These are phyloP conservation scores for Drosophila neotestacea DNA, from an alignment of 2,888 invertebrate genomes.

Conservation along the genomic window DNA sequence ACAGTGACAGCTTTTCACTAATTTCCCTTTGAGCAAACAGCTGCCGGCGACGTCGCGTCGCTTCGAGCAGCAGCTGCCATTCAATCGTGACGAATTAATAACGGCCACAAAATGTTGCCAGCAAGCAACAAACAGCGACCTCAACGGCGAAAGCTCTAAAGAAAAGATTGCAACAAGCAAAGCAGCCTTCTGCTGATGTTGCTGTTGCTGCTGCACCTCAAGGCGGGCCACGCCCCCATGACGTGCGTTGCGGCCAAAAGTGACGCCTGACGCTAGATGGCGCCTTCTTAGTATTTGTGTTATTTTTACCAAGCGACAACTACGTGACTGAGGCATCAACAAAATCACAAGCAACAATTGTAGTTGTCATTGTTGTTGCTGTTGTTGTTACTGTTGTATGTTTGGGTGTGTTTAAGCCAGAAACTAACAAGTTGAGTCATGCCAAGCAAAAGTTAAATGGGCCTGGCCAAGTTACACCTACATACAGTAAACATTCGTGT, in stretches of 20 bases:
- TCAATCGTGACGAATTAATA: conserved; percentile 81
- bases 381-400: conserved; percentile 3
- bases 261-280: conserved; percentile 27
- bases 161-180: background rate
- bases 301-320: conserved; percentile 15
- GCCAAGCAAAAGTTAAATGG: conserved; percentile 31
- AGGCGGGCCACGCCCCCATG: conserved; percentile 40
- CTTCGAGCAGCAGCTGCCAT: conserved; percentile 53
- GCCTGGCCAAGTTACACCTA: conserved; percentile 43
- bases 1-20: conserved; percentile 74
- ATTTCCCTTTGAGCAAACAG: conserved; percentile 73
- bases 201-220: conserved; percentile 15
- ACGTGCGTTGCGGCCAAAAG: conserved; percentile 43
- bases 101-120: conserved; percentile 52
- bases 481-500: background rate
- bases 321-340: conserved; percentile 53
- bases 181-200: background rate
- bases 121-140: conserved; percentile 39
- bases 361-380: conserved; percentile 3
- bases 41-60: conserved; percentile 35
- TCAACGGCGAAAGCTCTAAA: conserved; percentile 63
- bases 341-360: conserved; percentile 4
- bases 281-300: conserved; percentile 17
- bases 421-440: conserved; percentile 52
- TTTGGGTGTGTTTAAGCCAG: conserved; percentile 51